Base-by-base conservation (phyloP, 2,797 vertebrate genomes). In the Vipera latastei region DNA sequence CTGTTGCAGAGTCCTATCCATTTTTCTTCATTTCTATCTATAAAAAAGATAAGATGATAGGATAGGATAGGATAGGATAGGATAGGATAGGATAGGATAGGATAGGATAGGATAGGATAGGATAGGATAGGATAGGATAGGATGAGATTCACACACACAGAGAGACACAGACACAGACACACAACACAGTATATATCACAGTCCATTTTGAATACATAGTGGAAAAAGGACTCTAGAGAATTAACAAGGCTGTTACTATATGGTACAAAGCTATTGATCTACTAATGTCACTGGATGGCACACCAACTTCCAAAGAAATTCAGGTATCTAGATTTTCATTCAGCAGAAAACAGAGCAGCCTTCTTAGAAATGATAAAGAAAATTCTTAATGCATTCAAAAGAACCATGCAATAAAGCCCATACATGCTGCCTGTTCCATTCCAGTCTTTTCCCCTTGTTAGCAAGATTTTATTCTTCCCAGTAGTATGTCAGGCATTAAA, bases 381-480 rank as follows among this genome's bases (percentile, higher is more conserved):
- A 69, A 90, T n/a, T 25, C 51, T n/a, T 73, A 18, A 38, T 55
- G 89, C 0, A 3, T 51, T 73, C 13, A 73, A 69, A 69, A 32
- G 13, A 20, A 57, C 13, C 63, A 25, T 22, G 7, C 86, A 63
- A 61, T 69, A 55, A 51, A 91, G 90, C n/a, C 57, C 56, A 69
- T 85, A 26, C 14, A 48, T 20, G 13, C 16, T 44, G 56, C 13
- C 51, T 48, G 22, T 91, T 93, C 85, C 25, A 48, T 26, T 25
- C 51, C 65, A 85, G 12, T 12, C 13, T 20, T 53, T 91, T 60
- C 48, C 32, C 57, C 65, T 93, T 89, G 86, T 91, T 91, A 93
- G 92, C 86, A 93, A 63, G 51, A 48, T 73, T 93, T 93, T 90
- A 73, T 89, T 63, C 69, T 85, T 89, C 86, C 51, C 65, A 63